These are phyloP conservation scores for Diadema setosum DNA, from an alignment of 35 echinoderm and acorn worm species.

Conservation along the genomic window DNA sequence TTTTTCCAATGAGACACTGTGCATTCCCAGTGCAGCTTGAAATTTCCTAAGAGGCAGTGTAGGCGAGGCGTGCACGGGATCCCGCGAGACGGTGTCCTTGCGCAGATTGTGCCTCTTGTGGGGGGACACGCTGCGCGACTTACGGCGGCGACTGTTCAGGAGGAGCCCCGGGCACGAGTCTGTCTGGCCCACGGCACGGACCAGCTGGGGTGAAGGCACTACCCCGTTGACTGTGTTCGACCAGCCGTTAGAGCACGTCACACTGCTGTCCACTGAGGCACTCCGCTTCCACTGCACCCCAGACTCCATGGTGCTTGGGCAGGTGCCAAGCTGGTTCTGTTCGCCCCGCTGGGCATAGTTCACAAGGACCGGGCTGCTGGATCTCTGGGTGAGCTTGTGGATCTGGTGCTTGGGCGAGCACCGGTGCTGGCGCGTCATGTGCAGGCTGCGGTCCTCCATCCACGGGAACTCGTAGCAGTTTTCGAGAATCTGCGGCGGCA, in stretches of 20 bases:
- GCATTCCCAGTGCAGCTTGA: constrained; percentile 13
- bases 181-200: constrained; percentile 16
- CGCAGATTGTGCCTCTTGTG: constrained; percentile 50
- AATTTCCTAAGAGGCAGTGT: constrained; percentile 51
- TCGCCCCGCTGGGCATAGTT: background rate
- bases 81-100: constrained; percentile 35
- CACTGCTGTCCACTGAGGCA: background rate
- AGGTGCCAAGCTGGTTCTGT: background rate
- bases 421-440: background rate
- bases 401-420: background rate
- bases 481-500: background rate
- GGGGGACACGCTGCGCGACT: constrained; percentile 81
- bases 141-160: constrained; percentile 49
- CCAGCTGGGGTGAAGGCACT: background rate
- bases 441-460: background rate
- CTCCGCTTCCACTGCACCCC: constrained; percentile 37
- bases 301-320: constrained; percentile 6
- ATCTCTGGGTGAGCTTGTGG: background rate
- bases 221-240: background rate
- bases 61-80: constrained; percentile 57
- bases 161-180: constrained; percentile 19
- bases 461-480: constrained; percentile 11
- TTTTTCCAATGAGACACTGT: constrained; percentile 35
- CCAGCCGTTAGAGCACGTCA: constrained; percentile 7
- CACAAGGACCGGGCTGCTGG: background rate